Evolutionary conservation across 1,140 invertebrate species (phyloP), one percentile per base, ranked within the genome.

Genomic region (Zaprionus lachaisei): DNA sequence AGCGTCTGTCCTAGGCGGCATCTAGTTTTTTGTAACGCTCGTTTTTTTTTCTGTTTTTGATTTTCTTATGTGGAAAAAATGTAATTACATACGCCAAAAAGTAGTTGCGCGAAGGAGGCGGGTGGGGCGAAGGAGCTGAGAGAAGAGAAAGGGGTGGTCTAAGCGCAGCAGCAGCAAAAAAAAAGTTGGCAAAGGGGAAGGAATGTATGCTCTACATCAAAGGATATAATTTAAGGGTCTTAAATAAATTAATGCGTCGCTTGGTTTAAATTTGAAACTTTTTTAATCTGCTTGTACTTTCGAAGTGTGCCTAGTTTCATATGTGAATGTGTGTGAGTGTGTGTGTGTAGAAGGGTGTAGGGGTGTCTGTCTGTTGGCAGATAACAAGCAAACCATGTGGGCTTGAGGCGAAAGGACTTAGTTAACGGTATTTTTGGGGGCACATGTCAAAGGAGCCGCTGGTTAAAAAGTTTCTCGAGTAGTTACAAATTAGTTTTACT

Each of bases 161-260:
- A 73, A 83, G 69, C 77, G 72, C 31, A 72, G 5, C 20, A n/a
- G 51, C 34, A 66, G 44, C 17, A 12, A 62, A 22, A 47, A 22
- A 47, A 49, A 71, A 58, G 77, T 54, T 71, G 65, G 38, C n/a
- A 38, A 66, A 58, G 34, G 56, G 72, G 71, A 75, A 83, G 74
- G 83, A 77, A 89, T 89, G 81, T 89, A 71, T 87, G 84, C 81
- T 79, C 71, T 79, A 89, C 84, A 90, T 89, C 84, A 89, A 89
- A 89, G 84, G 85, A 89, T 90, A 90, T 84, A 90, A 90, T 90
- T 90, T 84, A 85, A 79, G 85, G 84, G 84, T 84, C 81, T 89
- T 89, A 89, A 90, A 89, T 89, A 89, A 89, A 89, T 89, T 84
- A 89, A 90, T 90, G 81, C 81, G 75, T 64, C 67, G 81, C 64